Conservation (phyloP, 2,113 vertebrate species). For the Anseranas semipalmata region DNA sequence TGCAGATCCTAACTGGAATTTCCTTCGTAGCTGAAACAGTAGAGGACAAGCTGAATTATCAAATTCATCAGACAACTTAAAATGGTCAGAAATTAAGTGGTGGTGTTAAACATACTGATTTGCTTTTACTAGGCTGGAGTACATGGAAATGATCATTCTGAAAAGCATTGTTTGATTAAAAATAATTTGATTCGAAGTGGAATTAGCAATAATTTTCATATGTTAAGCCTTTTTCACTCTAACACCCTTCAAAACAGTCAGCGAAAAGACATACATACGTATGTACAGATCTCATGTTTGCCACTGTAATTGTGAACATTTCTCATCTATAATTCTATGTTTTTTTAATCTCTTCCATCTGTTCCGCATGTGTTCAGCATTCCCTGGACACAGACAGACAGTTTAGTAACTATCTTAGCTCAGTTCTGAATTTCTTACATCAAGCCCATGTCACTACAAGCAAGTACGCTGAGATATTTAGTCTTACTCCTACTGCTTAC, state of each 20-base stretch:
- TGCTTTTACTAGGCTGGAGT: neutral
- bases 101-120: neutral
- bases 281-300: neutral
- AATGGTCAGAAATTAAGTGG: slow-evolving; percentile 62
- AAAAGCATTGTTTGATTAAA: neutral
- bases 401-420: neutral
- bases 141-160: neutral
- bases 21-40: slow-evolving; percentile 77
- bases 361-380: neutral
- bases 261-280: neutral
- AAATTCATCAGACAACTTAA: slow-evolving; percentile 64
- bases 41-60: slow-evolving; percentile 73
- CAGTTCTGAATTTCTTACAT: neutral
- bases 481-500: neutral
- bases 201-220: neutral
- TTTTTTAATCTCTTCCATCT: slow-evolving; percentile 55
- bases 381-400: neutral
- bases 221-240: neutral
- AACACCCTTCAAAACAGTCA: neutral
- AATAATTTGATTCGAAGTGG: neutral
- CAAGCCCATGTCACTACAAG: neutral
- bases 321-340: neutral
- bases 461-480: neutral
- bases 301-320: neutral
- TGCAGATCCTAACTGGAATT: slow-evolving; percentile 69